Percentiles rank a stretch among this genome's conserved stretches.
phyloP scores from a whole-genome alignment of 2,888 invertebrate genomes.

The Lasioglossum morio region DNA sequence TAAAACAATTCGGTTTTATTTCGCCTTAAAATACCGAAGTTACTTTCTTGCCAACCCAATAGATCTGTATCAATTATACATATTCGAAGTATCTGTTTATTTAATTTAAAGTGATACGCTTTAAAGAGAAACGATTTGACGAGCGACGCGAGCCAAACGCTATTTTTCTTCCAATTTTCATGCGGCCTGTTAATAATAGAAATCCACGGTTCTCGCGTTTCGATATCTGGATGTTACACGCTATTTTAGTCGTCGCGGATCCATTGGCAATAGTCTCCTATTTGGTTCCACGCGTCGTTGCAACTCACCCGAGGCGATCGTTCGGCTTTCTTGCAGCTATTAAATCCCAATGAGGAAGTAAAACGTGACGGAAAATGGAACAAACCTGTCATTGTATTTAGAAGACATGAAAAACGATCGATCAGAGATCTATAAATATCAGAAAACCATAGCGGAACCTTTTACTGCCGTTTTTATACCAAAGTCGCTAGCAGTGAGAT shows the following conservation, averaged over 20 bases:
- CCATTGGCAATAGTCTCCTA: constrained; percentile 29
- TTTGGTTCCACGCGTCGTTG: constrained; percentile 14
- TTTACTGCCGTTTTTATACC: neutral
- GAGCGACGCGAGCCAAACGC: neutral
- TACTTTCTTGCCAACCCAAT: too few relatives aligned
- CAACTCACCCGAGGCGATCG: neutral
- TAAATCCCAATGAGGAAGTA: constrained; percentile 20
- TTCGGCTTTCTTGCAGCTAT: neutral
- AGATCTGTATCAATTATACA: too few relatives aligned
- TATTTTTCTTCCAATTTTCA: constrained; percentile 36
- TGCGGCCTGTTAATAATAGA: constrained; percentile 49
- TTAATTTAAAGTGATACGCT: neutral
- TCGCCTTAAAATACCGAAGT: too few relatives aligned
- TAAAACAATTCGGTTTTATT: too few relatives aligned
- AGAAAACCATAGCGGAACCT: neutral
- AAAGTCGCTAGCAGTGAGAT: neutral
- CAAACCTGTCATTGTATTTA: neutral
- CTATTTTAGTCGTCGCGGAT: constrained; percentile 40
- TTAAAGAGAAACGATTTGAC: neutral
- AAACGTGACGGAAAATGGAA: constrained; percentile 13
- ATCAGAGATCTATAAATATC: neutral
- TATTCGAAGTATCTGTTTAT: neutral
- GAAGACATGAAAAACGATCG: constrained; percentile 11
- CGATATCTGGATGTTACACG: constrained; percentile 40
- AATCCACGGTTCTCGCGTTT: neutral